phyloP scores from a whole-genome alignment of 2,888 invertebrate species.

The Aphrophora alni region DNA sequence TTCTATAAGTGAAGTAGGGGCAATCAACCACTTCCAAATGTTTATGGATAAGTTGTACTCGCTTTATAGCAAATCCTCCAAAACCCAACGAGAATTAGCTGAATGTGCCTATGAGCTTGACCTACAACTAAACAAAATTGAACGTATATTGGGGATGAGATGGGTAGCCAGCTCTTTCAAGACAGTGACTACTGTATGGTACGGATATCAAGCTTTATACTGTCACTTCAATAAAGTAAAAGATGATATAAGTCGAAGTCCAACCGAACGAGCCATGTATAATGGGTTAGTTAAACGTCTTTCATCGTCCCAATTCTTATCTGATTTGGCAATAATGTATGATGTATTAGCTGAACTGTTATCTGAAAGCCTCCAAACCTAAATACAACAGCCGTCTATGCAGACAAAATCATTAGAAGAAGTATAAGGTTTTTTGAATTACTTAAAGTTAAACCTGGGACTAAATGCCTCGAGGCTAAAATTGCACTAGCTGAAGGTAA shows the following conservation, averaged over 20 bases:
- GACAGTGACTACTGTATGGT: not conserved
- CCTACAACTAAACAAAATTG: not conserved
- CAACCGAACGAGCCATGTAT: constrained; percentile 10
- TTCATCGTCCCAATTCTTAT: constrained; percentile 2
- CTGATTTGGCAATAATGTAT: constrained; percentile 15
- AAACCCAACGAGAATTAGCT: not conserved
- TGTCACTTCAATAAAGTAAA: not conserved
- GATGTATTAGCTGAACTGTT: constrained; percentile 12
- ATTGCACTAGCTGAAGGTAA: no score
- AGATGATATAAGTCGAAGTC: constrained; percentile 1
- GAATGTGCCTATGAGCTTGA: not conserved
- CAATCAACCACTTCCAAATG: not conserved
- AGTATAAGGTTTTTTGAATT: not conserved
- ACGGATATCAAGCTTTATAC: not conserved
- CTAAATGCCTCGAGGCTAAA: no score
- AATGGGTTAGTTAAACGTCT: constrained; percentile 6
- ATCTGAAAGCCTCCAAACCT: constrained; percentile 10
- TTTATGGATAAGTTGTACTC: constrained; percentile 15
- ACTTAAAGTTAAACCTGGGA: no score
- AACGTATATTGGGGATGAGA: not conserved
- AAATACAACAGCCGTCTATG: constrained; percentile 3
- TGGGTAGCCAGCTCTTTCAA: not conserved
- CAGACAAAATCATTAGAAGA: not conserved
- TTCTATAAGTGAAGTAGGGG: not conserved
- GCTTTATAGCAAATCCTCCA: not conserved